Conservation (phyloP, 64 coral and sea anemone genomes). For the Pachyseris speciosa region DNA sequence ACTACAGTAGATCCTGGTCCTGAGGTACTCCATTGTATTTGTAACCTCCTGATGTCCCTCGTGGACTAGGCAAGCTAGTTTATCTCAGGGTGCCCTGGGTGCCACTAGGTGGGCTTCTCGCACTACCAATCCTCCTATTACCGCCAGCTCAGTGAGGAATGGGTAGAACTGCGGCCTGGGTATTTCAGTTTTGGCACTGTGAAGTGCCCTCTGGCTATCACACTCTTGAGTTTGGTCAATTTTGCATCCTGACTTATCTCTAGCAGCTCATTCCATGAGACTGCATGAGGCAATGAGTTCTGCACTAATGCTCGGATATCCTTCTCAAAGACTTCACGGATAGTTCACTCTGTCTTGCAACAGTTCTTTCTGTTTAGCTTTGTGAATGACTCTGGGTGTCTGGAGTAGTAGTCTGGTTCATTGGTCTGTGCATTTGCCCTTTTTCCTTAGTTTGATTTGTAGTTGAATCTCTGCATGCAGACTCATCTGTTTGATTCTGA, state of each 20-base stretch:
- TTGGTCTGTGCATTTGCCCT: conserved; percentile 43
- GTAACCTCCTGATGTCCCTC: neutral
- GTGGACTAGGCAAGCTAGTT: neutral
- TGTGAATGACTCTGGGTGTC: neutral
- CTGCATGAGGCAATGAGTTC: conserved; percentile 56
- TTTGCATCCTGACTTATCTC: conserved; percentile 14
- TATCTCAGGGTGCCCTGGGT: neutral
- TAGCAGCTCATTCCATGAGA: conserved; percentile 47
- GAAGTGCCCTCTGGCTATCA: too few species aligned
- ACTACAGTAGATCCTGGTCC: neutral
- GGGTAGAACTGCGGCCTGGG: too few species aligned
- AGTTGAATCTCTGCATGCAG: conserved; percentile 43
- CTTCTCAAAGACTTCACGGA: conserved; percentile 53
- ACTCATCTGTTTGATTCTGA: conserved; percentile 4
- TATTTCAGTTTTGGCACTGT: too few species aligned
- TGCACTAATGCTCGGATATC: conserved; percentile 48
- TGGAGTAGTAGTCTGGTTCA: conserved; percentile 58
- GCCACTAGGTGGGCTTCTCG: conserved; percentile 1
- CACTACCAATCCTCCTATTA: neutral
- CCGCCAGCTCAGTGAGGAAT: too few species aligned
- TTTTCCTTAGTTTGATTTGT: conserved; percentile 52
- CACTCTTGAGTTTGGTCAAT: conserved; percentile 33
- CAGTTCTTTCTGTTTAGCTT: neutral
- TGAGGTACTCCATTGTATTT: neutral
- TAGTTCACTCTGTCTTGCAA: too few species aligned